phyloP scores from a whole-genome alignment of 2,113 vertebrate species.

The Elephas maximus region DNA sequence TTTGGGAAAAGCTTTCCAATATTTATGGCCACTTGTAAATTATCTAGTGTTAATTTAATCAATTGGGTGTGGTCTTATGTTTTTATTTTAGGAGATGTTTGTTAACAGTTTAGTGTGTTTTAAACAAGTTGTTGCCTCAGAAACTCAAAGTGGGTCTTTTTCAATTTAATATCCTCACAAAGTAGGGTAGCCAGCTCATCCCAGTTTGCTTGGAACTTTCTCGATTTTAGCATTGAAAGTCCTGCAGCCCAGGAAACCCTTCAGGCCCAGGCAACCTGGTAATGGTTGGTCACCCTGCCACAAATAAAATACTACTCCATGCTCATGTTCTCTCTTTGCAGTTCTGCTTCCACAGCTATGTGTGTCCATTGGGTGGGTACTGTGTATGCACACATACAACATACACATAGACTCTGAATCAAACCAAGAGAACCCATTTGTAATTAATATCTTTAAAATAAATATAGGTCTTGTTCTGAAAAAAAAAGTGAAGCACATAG shows the following conservation, averaged over 20 bases:
- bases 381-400: neutral
- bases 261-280: neutral
- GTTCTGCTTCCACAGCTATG: neutral
- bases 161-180: neutral
- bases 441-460: slow-evolving; percentile 12
- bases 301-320: neutral
- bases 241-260: neutral
- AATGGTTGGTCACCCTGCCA: neutral
- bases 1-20: slow-evolving; percentile 8
- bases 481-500: neutral
- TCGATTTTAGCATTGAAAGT: neutral
- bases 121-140: neutral
- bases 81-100: slow-evolving; percentile 21
- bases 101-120: neutral
- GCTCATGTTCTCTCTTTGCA: neutral
- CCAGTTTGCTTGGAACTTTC: neutral
- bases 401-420: neutral
- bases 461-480: neutral
- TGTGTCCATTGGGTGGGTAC: neutral
- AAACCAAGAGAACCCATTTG: neutral
- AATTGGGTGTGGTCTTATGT: neutral
- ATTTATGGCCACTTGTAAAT: neutral
- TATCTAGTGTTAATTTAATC: neutral
- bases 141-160: neutral
- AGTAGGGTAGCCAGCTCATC: neutral